Base-by-base conservation (phyloP, 1,140 invertebrate species). In the Mesaphorura yosii region DNA sequence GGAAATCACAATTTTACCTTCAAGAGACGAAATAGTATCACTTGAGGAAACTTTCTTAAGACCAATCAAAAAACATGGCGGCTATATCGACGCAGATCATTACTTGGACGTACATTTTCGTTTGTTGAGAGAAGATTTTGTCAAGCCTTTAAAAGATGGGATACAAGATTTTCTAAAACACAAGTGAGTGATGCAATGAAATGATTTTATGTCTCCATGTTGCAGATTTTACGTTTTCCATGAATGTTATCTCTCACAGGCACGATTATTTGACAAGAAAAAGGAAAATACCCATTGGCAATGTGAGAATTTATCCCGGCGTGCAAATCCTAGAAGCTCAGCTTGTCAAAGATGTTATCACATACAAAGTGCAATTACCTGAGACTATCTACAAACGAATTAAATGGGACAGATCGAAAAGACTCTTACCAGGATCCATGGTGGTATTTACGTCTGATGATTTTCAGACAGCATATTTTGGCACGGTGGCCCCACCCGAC, bases 61-160 rank as follows among this genome's bases (percentile, higher is more conserved):
- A 2, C 68, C 73, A 12, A 83, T 82, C 65, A 75, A 78, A 38
- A 64, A 76, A 0, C 59, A 75, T 27, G 82, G 80, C 2, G 62
- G 67, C 0, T 87, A 83, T 66, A 58, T 68, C 5, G 68, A 75
- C 64, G 69, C 77, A 0, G 72, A 82, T 25, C 77, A 86, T 58
- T 90, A 90, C 64, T 66, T 90, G 12, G 82, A 86, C 62, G 73
- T 81, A 0, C 86, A 89, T 60, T 86, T 84, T 64, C 68, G 82
- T 12, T 68, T 88, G 2, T 66, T 89, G 20, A 66, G 82, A 12
- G 84, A 88, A 70, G 59, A 62, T 51, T 62, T 62, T 26, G 53
- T 58, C 12, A 17, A 15, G 23, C 55, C 59, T 19, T 29, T 62
- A 7, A 39, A 51, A 31, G 37, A 52, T 15, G 56, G 55, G 38